phyloP scores from a whole-genome alignment of 2,113 vertebrate genomes.

The Carollia perspicillata region DNA sequence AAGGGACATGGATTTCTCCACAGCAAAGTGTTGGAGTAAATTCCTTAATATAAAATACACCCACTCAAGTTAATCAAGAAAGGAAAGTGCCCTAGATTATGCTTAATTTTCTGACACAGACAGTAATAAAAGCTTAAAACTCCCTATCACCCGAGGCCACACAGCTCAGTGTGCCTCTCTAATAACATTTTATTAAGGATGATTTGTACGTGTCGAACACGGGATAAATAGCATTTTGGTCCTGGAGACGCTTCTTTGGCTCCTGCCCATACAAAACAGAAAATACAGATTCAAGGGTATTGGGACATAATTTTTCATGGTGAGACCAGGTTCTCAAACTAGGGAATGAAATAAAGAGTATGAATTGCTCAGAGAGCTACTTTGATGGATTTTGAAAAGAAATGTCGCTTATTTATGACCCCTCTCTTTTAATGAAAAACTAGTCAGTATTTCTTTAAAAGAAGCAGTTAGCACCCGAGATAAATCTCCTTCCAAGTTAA shows the following conservation, averaged over 20 bases:
- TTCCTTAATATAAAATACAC: not conserved
- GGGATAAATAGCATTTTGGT: conserved; percentile 70
- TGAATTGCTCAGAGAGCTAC: conserved; percentile 14
- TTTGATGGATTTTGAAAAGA: conserved; percentile 26
- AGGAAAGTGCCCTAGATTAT: conserved; percentile 47
- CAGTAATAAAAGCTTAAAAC: conserved; percentile 60
- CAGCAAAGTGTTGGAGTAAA: not conserved
- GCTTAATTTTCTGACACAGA: conserved; percentile 63
- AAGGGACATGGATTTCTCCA: conserved; percentile 15
- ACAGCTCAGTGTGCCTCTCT: conserved; percentile 61
- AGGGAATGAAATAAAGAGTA: not conserved
- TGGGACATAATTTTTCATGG: not conserved
- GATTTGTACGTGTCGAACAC: conserved; percentile 69
- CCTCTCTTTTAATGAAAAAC: conserved; percentile 30
- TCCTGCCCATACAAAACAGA: conserved; percentile 62
- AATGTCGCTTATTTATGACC: conserved; percentile 34
- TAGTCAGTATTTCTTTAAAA: not conserved
- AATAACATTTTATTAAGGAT: conserved; percentile 65
- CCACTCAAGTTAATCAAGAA: conserved; percentile 45
- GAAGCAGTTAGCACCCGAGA: not conserved
- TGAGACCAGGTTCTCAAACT: not conserved
- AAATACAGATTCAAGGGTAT: conserved; percentile 42
- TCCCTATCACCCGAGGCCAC: conserved; percentile 34
- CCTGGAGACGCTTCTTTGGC: conserved; percentile 56
- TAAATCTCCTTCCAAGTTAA: conserved; percentile 43